Evolutionary conservation across 2,797 vertebrate genomes (phyloP), one percentile per base, ranked within the genome.

Genomic region (Malurus leucopterus): DNA sequence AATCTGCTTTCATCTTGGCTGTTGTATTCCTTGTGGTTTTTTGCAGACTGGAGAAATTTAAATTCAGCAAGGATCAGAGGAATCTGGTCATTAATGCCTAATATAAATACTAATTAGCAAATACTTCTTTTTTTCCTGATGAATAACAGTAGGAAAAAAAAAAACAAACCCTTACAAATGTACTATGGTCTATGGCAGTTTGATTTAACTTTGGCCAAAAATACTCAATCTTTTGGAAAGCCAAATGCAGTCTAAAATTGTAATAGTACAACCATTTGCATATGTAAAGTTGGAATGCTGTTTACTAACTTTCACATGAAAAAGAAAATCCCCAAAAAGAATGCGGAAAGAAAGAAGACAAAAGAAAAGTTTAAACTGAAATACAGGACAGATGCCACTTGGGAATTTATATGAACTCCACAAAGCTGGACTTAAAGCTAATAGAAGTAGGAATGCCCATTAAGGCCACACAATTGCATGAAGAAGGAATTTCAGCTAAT

Each of bases 1-100:
- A 93, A 92, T 69, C 43, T 93, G 24, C 64, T 78, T 88, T 93
- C 61, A 81, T 85, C 73, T 83, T 71, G 40, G n/a, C 43, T 78
- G 19, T 62, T 80, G 57, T 55, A 79, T 84, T 63, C 50, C 64
- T 55, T 68, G 61, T 20, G 32, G 13, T 80, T 81, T 70, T 86
- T 91, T 74, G 58, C 49, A 89, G 41, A 65, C 15, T 24, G 12
- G 4, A 30, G 24, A 72, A 82, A 90, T 78, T 85, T 41, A 80
- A 91, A 75, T 87, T 59, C 82, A 84, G 46, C 59, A 90, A 87
- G 29, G 27, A 61, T 84, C 58, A 85, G 68, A 88, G 26, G 18
- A 92, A 89, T 67, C 34, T 70, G 21, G 46, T 71, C 63, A 88
- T 86, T 89, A 92, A 67, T 44, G 70, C 22, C 32, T 75, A 69